phyloP scores from a whole-genome alignment of 2,797 vertebrate genomes.

The Enoplosus armatus region DNA sequence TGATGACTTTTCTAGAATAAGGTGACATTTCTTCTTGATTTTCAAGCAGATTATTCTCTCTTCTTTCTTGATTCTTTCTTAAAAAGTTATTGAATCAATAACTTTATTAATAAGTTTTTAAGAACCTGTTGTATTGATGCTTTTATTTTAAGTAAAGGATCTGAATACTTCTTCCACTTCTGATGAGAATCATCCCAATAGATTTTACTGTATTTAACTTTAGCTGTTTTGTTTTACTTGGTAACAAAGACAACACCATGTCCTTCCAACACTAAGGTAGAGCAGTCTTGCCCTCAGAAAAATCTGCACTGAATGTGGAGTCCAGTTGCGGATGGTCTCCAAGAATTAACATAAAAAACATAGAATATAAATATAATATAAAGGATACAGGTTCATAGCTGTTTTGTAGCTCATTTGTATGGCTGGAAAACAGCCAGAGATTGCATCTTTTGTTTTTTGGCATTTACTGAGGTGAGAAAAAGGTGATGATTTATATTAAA shows the following conservation, averaged over 20 bases:
- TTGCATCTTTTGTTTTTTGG: slow-evolving; percentile 15
- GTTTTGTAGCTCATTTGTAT: slow-evolving; percentile 9
- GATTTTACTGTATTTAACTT: not conserved
- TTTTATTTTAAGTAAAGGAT: not conserved
- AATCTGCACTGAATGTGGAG: not conserved
- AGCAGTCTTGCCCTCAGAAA: not conserved
- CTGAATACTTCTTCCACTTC: not conserved
- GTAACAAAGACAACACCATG: not conserved
- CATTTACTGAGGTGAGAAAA: slow-evolving; percentile 13
- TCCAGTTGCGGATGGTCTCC: not conserved
- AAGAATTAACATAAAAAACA: not conserved
- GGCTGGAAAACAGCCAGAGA: not conserved
- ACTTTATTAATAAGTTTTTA: too few species aligned
- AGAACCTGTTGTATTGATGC: not conserved
- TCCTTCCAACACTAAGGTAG: not conserved
- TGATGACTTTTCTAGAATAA: not conserved
- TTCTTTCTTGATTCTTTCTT: not conserved
- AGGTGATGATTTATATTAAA: slow-evolving; percentile 19
- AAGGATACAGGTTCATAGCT: not conserved
- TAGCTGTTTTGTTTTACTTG: not conserved
- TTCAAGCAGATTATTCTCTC: not conserved
- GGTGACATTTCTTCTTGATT: not conserved
- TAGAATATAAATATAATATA: slow-evolving; percentile 10
- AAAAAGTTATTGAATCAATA: not conserved
- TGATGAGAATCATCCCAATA: not conserved